Percentiles rank a stretch among this genome's conserved stretches.
These are phyloP conservation scores for Polyploca ridens DNA, from an alignment of 2,888 invertebrate species.

Conservation along the genomic window DNA sequence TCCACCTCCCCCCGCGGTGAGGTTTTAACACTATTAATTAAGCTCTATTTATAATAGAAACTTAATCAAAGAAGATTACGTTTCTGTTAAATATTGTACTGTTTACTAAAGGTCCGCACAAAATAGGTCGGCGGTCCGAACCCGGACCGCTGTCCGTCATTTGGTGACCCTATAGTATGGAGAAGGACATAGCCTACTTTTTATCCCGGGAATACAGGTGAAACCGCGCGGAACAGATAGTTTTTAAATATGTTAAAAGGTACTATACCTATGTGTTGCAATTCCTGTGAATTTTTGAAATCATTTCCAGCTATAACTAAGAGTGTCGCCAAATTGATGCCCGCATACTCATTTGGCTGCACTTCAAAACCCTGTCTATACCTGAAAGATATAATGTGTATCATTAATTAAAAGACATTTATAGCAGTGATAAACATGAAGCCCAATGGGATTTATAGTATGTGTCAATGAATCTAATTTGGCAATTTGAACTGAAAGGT, in stretches of 20 bases:
- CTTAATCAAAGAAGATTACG: too few relatives aligned
- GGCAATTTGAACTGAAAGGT: background rate
- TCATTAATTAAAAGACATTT: constrained; percentile 9
- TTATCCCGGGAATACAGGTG: too few relatives aligned
- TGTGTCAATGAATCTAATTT: background rate
- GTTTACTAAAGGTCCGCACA: too few relatives aligned
- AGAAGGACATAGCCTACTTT: too few relatives aligned
- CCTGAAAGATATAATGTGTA: constrained; percentile 46
- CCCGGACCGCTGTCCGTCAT: too few relatives aligned
- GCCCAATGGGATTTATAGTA: background rate
- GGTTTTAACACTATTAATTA: too few relatives aligned
- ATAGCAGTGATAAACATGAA: background rate
- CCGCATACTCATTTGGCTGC: constrained; percentile 99
- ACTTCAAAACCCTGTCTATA: constrained; percentile 98
- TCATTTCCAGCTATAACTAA: constrained; percentile 98
- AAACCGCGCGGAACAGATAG: too few relatives aligned
- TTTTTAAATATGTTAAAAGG: background rate
- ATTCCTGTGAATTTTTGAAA: constrained; percentile 95
- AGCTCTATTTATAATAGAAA: too few relatives aligned
- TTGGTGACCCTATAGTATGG: too few relatives aligned
- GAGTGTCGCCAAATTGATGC: constrained; percentile 98
- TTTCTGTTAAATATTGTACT: too few relatives aligned
- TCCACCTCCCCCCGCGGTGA: too few relatives aligned
- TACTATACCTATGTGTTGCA: constrained; percentile 92
- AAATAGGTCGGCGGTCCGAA: too few relatives aligned